These are phyloP conservation scores for Pogoniulus pusillus DNA, from an alignment of 2,797 vertebrate species.

Conservation along the genomic window DNA sequence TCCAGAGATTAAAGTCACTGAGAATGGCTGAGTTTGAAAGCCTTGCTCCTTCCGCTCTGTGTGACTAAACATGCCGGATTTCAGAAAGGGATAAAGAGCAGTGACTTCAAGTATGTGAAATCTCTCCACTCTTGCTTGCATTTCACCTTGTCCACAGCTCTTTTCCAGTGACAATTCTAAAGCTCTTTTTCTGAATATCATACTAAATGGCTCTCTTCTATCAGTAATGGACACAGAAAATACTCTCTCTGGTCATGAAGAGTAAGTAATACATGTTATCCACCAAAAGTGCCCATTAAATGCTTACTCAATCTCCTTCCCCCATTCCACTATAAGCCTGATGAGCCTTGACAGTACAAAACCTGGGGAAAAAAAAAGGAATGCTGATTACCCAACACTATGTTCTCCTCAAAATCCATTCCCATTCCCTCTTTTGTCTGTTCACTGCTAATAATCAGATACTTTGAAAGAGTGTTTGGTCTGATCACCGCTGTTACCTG, in stretches of 20 bases:
- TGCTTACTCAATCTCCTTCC: background rate
- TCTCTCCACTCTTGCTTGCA: background rate
- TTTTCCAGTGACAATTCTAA: background rate
- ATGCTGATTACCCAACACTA: background rate
- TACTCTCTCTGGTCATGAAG: background rate
- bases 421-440: background rate
- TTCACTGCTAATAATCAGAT: background rate
- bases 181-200: background rate
- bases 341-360: background rate
- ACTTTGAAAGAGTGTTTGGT: background rate
- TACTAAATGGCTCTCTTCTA: slow-evolving; percentile 7
- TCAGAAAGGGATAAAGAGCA: background rate
- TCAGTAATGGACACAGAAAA: slow-evolving; percentile 9
- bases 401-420: background rate
- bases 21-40: background rate
- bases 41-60: background rate
- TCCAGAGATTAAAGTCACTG: background rate
- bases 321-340: background rate
- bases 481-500: background rate
- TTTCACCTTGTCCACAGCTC: background rate
- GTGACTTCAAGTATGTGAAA: background rate
- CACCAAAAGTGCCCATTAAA: background rate
- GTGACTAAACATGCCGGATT: background rate
- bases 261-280: background rate
- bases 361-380: background rate